phyloP scores from a whole-genome alignment of 2,797 vertebrate genomes.

The Sebastes steindachneri region DNA sequence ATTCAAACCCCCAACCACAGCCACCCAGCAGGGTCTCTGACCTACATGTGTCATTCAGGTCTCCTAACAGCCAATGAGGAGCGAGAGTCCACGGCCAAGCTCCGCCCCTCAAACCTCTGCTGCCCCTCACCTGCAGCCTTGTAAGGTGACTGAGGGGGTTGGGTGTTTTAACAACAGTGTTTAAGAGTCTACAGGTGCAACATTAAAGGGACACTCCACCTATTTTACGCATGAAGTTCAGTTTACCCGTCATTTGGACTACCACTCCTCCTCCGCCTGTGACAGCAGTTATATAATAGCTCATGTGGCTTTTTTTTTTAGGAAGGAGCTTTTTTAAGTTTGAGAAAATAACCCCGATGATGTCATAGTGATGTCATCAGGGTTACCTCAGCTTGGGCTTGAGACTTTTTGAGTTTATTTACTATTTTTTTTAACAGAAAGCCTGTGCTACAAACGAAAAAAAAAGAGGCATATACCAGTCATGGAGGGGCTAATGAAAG shows the following conservation, averaged over 20 bases:
- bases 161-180: too few relatives aligned
- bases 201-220: not conserved
- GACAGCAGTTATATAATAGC: not conserved
- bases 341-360: not conserved
- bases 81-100: not conserved
- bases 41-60: conserved; percentile 53
- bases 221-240: not conserved
- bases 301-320: not conserved
- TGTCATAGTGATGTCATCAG: not conserved
- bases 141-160: not conserved
- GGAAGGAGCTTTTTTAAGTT: not conserved
- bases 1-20: not conserved
- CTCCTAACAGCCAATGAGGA: conserved; percentile 14
- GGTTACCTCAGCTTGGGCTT: not conserved
- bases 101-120: not conserved
- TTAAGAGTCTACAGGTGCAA: not conserved
- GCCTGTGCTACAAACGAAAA: not conserved
- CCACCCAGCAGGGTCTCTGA: conserved; percentile 28
- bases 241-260: not conserved
- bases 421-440: not conserved
- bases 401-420: not conserved
- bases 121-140: not conserved
- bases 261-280: not conserved
- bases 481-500: not conserved
- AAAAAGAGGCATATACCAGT: not conserved